phyloP scores from a whole-genome alignment of 2,113 vertebrate genomes.

The Rhagologus leucostigma region DNA sequence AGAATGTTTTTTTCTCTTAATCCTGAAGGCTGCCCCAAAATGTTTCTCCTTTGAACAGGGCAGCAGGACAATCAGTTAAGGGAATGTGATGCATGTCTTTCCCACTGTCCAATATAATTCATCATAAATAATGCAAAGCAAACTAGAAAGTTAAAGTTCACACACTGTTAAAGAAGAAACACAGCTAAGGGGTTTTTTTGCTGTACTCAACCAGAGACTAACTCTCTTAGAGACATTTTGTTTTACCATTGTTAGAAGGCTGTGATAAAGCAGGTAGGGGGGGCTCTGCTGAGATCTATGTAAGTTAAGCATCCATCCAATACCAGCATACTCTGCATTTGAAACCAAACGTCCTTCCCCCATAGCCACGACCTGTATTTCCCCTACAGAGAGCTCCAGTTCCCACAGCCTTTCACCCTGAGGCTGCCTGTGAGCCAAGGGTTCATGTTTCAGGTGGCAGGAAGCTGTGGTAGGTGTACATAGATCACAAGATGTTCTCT shows the following conservation, averaged over 20 bases:
- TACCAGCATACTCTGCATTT: not conserved
- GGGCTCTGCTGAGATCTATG: not conserved
- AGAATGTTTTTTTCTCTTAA: not conserved
- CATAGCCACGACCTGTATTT: not conserved
- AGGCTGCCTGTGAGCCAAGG: not conserved
- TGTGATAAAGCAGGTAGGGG: not conserved
- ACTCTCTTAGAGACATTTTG: not conserved
- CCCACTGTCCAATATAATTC: not conserved
- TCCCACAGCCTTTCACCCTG: accelerated
- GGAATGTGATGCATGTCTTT: not conserved
- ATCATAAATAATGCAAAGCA: not conserved
- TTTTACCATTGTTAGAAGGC: not conserved
- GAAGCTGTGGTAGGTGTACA: not conserved
- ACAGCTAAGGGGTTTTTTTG: not conserved
- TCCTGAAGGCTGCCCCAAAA: not conserved
- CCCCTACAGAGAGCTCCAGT: not conserved
- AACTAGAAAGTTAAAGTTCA: not conserved
- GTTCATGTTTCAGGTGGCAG: not conserved
- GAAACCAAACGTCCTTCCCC: not conserved
- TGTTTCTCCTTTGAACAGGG: not conserved
- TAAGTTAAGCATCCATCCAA: not conserved
- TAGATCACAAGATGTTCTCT: not conserved
- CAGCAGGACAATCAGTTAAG: not conserved
- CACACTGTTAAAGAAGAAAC: not conserved
- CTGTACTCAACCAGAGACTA: not conserved